Evolutionary conservation across 2,797 vertebrate species (phyloP).

Genomic region (Chaenodraco wilsoni): DNA sequence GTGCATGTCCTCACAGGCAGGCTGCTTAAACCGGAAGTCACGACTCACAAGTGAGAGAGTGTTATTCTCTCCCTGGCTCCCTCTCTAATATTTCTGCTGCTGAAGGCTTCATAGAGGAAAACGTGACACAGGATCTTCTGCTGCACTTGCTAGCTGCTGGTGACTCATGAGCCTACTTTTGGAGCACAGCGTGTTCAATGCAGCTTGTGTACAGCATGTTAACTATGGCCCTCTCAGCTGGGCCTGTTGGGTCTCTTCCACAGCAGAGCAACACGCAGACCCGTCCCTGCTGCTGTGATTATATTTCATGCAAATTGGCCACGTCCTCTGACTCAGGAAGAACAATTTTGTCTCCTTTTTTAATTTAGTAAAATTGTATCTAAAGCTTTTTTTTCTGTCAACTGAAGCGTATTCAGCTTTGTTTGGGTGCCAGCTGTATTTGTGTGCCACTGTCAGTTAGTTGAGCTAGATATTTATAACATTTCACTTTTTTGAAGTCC

Average conservation of each 20-base stretch:
- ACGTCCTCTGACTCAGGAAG: not conserved
- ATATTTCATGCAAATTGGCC: constrained; percentile 5
- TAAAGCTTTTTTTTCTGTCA: constrained; percentile 2
- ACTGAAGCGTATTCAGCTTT: constrained; percentile 9
- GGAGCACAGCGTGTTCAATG: constrained; percentile 68
- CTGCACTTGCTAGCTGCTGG: constrained; percentile 58
- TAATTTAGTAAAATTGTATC: not conserved
- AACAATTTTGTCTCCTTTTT: constrained; percentile 2
- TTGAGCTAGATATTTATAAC: not conserved
- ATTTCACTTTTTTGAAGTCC: constrained; percentile 26
- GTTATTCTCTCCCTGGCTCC: constrained; percentile 31
- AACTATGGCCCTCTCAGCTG: constrained; percentile 59
- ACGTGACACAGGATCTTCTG: constrained; percentile 75
- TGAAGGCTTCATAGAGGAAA: constrained; percentile 65
- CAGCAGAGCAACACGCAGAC: constrained; percentile 31
- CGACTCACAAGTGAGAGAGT: constrained; percentile 67
- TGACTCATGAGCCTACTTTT: constrained; percentile 76
- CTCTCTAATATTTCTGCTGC: constrained; percentile 43
- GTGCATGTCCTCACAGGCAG: constrained; percentile 47
- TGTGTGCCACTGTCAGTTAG: constrained; percentile 1
- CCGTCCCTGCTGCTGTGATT: constrained; percentile 19
- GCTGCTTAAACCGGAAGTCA: constrained; percentile 77
- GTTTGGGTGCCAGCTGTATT: constrained; percentile 7
- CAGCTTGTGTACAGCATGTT: constrained; percentile 66
- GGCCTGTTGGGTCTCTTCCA: constrained; percentile 29